Evolutionary conservation across 2,888 invertebrate genomes (phyloP).

Genomic region (Trichopoda pennipes): DNA sequence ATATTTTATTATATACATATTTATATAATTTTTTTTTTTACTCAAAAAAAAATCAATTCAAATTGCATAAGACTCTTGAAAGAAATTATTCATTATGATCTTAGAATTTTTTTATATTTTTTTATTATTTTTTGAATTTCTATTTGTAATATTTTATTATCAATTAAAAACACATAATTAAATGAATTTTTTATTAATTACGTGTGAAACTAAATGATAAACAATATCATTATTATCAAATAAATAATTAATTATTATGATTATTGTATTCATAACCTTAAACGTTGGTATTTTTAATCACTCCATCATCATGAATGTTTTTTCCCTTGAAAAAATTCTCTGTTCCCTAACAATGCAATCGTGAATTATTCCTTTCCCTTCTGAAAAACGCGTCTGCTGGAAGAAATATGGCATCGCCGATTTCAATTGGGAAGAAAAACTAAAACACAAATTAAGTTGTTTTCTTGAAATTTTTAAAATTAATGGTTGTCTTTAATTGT

Average conservation of each 20-base stretch:
- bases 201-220: slow-evolving; percentile 70
- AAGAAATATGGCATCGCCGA: no score
- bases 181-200: slow-evolving; percentile 64
- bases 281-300: not conserved
- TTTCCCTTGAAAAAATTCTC: no score
- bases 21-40: slow-evolving; percentile 34
- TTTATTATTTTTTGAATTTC: slow-evolving; percentile 40
- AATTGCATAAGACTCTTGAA: slow-evolving; percentile 36
- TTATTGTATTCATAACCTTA: slow-evolving; percentile 71
- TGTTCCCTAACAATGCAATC: no score
- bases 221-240: slow-evolving; percentile 72
- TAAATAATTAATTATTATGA: slow-evolving; percentile 72
- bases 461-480: no score
- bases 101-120: slow-evolving; percentile 32
- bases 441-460: no score
- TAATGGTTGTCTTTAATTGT: no score
- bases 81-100: slow-evolving; percentile 17
- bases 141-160: slow-evolving; percentile 61
- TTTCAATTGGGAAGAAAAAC: no score
- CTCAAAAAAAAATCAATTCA: no score
- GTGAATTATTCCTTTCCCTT: no score
- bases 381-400: no score
- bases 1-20: slow-evolving; percentile 9
- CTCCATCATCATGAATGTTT: no score
- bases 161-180: slow-evolving; percentile 50